Base-by-base conservation (phyloP, 2,888 invertebrate genomes). In the Clostera curtula region DNA sequence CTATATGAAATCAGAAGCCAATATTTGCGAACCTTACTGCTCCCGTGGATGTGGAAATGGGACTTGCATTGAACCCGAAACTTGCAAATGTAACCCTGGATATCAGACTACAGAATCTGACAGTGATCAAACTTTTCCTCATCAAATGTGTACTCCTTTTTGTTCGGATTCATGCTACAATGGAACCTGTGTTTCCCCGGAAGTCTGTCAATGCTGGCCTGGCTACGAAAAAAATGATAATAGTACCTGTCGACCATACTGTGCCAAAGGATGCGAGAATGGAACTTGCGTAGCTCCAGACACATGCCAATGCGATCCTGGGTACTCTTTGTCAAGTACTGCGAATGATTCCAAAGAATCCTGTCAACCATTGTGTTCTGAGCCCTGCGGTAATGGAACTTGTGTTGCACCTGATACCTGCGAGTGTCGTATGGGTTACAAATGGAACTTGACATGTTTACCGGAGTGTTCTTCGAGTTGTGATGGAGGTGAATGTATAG, bases 111-210 rank as follows among this genome's bases (percentile, higher is more conserved):
- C 35, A 25, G 7, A 10, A 18, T 18, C 14, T 4, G 17, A 17
- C n/a, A n/a, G n/a, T n/a, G n/a, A n/a, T n/a, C n/a, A n/a, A n/a
- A 12, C 7, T 7, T 7, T n/a, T 14, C 9, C 8, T 12, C 25
- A 10, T 13, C 22, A 12, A 25, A 7, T 3, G 7, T 64, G 64
- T 19, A 20, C 31, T 20, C 52, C 61, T 4, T 29, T 45, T 2
- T 86, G 87, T 36, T 36, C 42, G 1, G 63, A 73, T 10, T 63
- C 65, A 9, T 86, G 86, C 24, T 48, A 60, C 1, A 85, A 87
- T 43, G 83, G 85, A 4, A 43, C 43, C 2, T 87, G 86, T 40
- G 54, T 73, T 0, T 75, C 72, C 1, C 85, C 86, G 0, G 68
- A 83, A 25, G 62, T 59, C 0, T 86, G 85, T 31, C 45, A 70